phyloP scores from a whole-genome alignment of 2,888 invertebrate species.

The Oscheius sp. region DNA sequence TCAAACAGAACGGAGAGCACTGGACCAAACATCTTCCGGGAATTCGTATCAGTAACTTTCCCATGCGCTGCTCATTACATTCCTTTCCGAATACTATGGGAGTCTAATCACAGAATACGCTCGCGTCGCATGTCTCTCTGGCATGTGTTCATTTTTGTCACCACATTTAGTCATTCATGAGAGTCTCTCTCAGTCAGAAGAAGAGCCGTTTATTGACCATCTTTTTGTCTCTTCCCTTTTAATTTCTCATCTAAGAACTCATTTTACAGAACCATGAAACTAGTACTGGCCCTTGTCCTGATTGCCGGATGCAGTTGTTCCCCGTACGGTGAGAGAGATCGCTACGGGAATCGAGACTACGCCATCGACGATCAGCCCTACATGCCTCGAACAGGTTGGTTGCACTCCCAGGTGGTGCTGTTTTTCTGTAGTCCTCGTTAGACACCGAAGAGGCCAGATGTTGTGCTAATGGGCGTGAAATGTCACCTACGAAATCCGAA shows the following conservation, averaged over 20 bases:
- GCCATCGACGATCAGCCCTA: conserved; percentile 31
- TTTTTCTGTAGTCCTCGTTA: conserved; percentile 4
- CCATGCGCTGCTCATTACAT: too few species aligned
- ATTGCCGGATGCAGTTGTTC: neutral
- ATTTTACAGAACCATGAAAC: neutral
- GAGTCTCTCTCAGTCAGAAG: neutral
- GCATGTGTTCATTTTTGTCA: neutral
- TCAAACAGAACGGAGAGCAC: too few species aligned
- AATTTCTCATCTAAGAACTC: neutral
- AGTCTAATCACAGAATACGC: too few species aligned
- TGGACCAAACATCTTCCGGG: too few species aligned
- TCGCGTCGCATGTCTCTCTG: too few species aligned
- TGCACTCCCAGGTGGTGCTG: conserved; percentile 10
- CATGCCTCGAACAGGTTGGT: conserved; percentile 15
- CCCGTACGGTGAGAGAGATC: conserved; percentile 26
- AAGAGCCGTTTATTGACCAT: neutral
- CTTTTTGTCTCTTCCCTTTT: neutral
- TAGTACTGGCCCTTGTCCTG: conserved; percentile 10
- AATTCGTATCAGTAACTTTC: too few species aligned
- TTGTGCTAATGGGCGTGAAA: conserved; percentile 27
- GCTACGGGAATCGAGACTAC: conserved; percentile 20
- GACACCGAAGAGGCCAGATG: conserved; percentile 16
- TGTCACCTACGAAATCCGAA: conserved; percentile 30
- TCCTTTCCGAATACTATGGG: too few species aligned
- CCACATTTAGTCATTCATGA: conserved; percentile 28